Conservation (phyloP, 2,797 vertebrate species). For the Taeniopygia guttata region DNA sequence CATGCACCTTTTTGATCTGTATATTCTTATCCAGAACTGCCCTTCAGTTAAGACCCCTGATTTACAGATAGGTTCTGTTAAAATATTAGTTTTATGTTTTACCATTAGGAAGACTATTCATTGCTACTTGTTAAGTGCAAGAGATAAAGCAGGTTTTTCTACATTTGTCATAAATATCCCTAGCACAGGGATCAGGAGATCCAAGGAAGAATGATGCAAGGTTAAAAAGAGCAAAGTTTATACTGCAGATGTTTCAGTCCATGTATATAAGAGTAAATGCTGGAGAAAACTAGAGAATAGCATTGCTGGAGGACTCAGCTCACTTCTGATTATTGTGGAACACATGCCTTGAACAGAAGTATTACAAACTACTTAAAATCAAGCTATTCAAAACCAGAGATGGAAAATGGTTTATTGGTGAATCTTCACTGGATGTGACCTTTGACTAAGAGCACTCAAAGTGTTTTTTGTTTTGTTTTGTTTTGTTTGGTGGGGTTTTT, state of each 20-base stretch:
- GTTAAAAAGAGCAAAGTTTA: conserved; percentile 30
- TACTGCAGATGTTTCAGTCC: not conserved
- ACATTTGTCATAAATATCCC: not conserved
- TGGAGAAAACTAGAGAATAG: not conserved
- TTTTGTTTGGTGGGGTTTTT: too few relatives aligned
- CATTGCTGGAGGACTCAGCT: not conserved
- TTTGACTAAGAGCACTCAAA: conserved; percentile 47
- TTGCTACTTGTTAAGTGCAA: not conserved
- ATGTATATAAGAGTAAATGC: not conserved
- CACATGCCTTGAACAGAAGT: conserved; percentile 13
- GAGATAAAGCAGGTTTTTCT: not conserved
- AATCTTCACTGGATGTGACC: conserved; percentile 52
- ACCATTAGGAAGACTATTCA: not conserved
- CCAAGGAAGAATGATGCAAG: not conserved
- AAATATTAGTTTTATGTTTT: not conserved
- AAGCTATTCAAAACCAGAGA: conserved; percentile 33
- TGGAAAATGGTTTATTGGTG: conserved; percentile 20
- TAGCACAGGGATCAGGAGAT: not conserved
- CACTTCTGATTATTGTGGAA: not conserved
- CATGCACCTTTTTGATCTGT: not conserved
- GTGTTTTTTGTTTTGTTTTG: too few relatives aligned
- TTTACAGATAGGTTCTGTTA: not conserved
- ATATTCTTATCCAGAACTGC: not conserved
- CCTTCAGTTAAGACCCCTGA: not conserved
- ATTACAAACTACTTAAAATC: conserved; percentile 43